Conservation (phyloP, 2,797 vertebrate genomes). For the Ceryle rudis region DNA sequence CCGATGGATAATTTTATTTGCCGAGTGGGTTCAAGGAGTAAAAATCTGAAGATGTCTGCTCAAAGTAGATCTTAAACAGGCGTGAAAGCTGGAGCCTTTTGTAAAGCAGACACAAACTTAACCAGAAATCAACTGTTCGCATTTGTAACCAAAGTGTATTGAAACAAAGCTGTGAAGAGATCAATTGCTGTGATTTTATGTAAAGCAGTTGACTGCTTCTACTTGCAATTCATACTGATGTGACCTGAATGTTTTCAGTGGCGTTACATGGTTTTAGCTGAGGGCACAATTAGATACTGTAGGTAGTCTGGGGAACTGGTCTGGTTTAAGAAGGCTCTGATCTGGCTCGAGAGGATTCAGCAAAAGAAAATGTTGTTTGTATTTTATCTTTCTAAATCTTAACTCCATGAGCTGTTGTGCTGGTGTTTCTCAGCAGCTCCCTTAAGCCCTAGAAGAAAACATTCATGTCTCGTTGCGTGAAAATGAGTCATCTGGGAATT, state of each 20-base stretch:
- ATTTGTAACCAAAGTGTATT: not conserved
- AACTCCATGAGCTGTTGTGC: not conserved
- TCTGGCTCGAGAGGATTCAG: not conserved
- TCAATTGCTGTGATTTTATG: not conserved
- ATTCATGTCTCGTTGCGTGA: not conserved
- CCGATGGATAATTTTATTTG: not conserved
- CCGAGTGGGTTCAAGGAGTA: not conserved
- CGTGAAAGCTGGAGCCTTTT: not conserved
- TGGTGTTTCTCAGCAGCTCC: slow-evolving; percentile 9
- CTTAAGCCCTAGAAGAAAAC: not conserved
- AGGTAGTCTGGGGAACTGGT: not conserved
- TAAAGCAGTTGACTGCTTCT: not conserved
- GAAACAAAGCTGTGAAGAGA: not conserved
- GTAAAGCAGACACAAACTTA: not conserved
- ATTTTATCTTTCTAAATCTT: not conserved
- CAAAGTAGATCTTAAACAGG: not conserved
- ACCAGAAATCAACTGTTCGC: not conserved
- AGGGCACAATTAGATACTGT: not conserved
- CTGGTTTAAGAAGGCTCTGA: not conserved
- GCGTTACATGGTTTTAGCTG: not conserved
- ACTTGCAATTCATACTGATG: not conserved
- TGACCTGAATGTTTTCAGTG: not conserved
- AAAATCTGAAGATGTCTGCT: not conserved
- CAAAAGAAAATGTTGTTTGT: not conserved
- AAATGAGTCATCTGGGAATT: slow-evolving; percentile 22